These are phyloP conservation scores for Leucopternis melanops DNA, from an alignment of 2,113 vertebrate species.

Conservation along the genomic window DNA sequence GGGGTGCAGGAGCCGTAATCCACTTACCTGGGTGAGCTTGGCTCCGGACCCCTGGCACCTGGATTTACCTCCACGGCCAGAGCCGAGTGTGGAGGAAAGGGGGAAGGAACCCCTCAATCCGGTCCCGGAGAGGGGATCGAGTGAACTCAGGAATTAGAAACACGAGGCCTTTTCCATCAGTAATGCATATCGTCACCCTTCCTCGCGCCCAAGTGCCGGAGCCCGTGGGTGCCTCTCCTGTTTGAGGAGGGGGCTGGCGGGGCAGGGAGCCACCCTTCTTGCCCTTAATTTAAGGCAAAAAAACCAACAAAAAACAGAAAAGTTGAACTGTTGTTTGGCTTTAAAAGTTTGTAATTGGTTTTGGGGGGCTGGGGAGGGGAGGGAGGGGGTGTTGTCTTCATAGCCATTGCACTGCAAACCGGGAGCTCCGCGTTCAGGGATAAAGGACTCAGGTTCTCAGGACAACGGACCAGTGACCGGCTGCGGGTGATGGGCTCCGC, in stretches of 20 bases:
- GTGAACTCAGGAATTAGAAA: constrained; percentile 71
- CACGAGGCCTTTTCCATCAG: constrained; percentile 52
- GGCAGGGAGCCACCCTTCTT: neutral
- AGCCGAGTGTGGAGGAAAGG: neutral
- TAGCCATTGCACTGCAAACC: constrained; percentile 50
- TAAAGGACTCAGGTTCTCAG: constrained; percentile 23
- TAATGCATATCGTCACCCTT: neutral
- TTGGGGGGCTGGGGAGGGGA: neutral
- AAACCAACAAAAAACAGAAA: neutral
- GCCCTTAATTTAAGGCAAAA: neutral
- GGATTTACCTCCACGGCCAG: constrained; percentile 11
- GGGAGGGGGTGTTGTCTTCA: neutral
- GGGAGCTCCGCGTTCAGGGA: neutral
- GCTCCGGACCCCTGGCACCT: neutral
- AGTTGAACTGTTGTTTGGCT: constrained; percentile 34
- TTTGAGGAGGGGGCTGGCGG: neutral
- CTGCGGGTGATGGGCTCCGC: neutral
- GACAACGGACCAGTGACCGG: neutral
- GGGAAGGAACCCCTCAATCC: neutral
- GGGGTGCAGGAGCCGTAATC: neutral
- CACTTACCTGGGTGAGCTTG: neutral
- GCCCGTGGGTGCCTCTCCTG: constrained; percentile 3
- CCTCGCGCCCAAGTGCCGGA: constrained; percentile 66
- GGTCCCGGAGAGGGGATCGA: neutral
- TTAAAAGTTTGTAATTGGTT: constrained; percentile 19